Conservation (phyloP, 1,140 invertebrate genomes). For the Ceratina japonica region DNA sequence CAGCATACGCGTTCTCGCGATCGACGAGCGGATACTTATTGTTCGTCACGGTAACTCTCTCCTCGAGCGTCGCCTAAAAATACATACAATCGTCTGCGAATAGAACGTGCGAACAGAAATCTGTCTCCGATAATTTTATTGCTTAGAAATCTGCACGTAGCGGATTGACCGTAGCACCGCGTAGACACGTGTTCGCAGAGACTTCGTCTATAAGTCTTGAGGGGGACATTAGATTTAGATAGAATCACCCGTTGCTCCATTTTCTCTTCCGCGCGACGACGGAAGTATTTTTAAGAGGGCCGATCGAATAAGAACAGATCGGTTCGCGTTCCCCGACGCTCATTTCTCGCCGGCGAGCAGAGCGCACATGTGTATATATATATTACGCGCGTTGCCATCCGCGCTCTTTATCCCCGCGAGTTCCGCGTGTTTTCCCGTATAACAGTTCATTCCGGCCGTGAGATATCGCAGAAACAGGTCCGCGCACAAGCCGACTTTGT, state of each 20-base stretch:
- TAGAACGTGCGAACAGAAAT: too few relatives aligned
- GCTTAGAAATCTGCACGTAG: too few relatives aligned
- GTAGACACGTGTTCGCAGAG: too few relatives aligned
- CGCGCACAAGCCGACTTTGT: conserved; percentile 14
- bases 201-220: too few relatives aligned
- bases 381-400: conserved; percentile 25
- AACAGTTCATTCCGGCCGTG: conserved; percentile 29
- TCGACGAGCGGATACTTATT: conserved; percentile 21
- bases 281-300: conserved; percentile 21
- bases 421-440: conserved; percentile 58
- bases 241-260: background rate
- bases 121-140: too few relatives aligned
- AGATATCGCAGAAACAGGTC: conserved; percentile 2
- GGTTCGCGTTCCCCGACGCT: background rate
- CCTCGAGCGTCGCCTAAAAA: too few relatives aligned
- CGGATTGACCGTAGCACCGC: too few relatives aligned
- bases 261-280: background rate
- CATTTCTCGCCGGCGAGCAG: background rate
- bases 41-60: conserved; percentile 1
- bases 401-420: conserved; percentile 50
- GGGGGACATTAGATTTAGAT: background rate
- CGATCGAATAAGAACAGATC: conserved; percentile 24
- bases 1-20: conserved; percentile 11
- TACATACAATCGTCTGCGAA: too few relatives aligned
- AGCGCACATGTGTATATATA: conserved; percentile 2